Conservation (phyloP, 1,140 invertebrate species). For the Nephotettix cincticeps region DNA sequence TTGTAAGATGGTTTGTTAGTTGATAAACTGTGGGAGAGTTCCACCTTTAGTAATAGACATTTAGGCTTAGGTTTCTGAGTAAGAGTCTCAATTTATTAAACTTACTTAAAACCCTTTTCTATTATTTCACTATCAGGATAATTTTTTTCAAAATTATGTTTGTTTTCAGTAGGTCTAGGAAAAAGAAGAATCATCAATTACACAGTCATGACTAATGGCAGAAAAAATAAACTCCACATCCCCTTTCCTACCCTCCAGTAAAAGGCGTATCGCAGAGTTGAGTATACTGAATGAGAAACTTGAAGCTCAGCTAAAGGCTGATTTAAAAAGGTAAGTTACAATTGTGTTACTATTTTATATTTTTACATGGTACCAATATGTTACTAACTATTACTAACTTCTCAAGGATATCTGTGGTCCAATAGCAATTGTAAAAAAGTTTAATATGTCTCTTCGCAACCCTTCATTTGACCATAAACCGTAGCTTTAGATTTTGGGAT, state of each 20-base stretch:
- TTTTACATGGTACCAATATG: neutral
- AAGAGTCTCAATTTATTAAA: too few relatives aligned
- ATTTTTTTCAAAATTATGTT: too few relatives aligned
- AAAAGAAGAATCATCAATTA: neutral
- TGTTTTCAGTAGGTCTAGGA: neutral
- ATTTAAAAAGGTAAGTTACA: slow-evolving; percentile 30
- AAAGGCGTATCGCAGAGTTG: slow-evolving; percentile 34
- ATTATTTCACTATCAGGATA: too few relatives aligned
- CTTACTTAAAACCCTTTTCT: too few relatives aligned
- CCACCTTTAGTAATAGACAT: too few relatives aligned
- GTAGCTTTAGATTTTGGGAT: neutral
- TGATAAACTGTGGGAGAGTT: too few relatives aligned
- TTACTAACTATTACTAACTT: neutral
- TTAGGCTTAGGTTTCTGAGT: too few relatives aligned
- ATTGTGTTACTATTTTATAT: neutral
- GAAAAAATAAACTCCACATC: slow-evolving; percentile 30
- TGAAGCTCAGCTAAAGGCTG: slow-evolving; percentile 29
- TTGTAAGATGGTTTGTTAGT: too few relatives aligned
- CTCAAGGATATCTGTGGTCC: neutral
- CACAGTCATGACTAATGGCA: slow-evolving; percentile 39
- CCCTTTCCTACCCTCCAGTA: slow-evolving; percentile 27
- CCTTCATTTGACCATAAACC: neutral
- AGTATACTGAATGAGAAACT: slow-evolving; percentile 29
- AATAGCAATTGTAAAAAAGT: neutral
- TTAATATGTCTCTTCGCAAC: neutral